phyloP scores from a whole-genome alignment of 1,140 invertebrate species.

The Luehdorfia chinensis region DNA sequence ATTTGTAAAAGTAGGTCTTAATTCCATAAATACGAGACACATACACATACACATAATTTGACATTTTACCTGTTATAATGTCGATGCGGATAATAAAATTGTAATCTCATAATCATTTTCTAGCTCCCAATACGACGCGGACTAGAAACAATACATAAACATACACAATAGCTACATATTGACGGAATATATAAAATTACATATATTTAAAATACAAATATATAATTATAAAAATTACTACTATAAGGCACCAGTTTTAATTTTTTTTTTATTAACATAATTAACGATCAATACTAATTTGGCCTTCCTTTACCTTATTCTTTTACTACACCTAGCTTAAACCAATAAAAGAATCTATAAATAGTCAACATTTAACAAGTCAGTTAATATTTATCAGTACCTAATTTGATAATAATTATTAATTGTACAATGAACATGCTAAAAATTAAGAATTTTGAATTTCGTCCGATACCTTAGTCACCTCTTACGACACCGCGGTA shows the following conservation, averaged over 20 bases:
- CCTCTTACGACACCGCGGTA: no score
- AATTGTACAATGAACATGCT: no score
- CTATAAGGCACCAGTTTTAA: not conserved
- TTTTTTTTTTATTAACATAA: not conserved
- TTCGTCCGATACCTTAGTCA: no score
- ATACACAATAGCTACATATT: constrained; percentile 37
- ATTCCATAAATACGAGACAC: constrained; percentile 22
- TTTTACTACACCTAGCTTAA: no score
- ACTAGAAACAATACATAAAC: constrained; percentile 48
- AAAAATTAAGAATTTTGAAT: no score
- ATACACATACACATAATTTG: constrained; percentile 27
- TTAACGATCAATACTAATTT: constrained; percentile 1
- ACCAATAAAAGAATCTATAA: no score
- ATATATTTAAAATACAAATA: constrained; percentile 12
- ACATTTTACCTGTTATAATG: constrained; percentile 46
- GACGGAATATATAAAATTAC: constrained; percentile 18
- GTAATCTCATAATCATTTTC: constrained; percentile 53
- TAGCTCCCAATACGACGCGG: constrained; percentile 49
- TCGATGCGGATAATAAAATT: constrained; percentile 46
- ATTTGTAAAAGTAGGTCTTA: no score
- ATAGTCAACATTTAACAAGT: no score
- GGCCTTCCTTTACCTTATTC: no score
- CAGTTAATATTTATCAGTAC: no score
- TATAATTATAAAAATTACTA: constrained; percentile 1
- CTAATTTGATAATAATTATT: no score